Conservation (phyloP, 2,888 invertebrate genomes). For the Sericinus montela region DNA sequence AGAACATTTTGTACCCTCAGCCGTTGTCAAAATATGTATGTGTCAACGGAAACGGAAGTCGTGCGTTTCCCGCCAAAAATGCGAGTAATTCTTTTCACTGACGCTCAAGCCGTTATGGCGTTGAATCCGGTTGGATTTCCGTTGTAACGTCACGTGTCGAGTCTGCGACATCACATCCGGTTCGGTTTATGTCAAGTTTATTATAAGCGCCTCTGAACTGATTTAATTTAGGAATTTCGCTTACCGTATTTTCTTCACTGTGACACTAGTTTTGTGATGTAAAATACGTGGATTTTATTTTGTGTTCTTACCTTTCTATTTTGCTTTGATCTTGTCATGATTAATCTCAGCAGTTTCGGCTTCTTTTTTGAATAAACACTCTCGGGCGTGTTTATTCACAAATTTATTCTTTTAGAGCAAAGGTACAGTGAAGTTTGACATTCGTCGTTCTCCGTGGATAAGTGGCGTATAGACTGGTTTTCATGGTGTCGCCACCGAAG, state of each 20-base stretch:
- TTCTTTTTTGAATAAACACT: too few relatives aligned
- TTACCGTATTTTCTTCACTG: background rate
- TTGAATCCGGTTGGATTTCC: conserved; percentile 57
- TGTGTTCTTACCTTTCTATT: too few relatives aligned
- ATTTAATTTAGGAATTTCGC: conserved; percentile 6
- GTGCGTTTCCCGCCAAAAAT: conserved; percentile 66
- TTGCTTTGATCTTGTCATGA: too few relatives aligned
- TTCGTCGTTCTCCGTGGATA: too few relatives aligned
- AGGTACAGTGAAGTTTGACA: too few relatives aligned
- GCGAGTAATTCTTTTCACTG: conserved; percentile 63
- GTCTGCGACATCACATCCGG: conserved; percentile 12
- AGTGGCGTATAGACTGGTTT: too few relatives aligned
- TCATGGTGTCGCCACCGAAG: too few relatives aligned
- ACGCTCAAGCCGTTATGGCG: conserved; percentile 64
- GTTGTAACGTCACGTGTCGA: conserved; percentile 49
- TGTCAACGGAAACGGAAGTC: conserved; percentile 51
- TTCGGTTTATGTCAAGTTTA: conserved; percentile 12
- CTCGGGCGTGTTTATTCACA: too few relatives aligned
- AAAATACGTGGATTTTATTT: too few relatives aligned
- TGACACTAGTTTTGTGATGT: background rate
- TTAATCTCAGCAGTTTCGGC: too few relatives aligned
- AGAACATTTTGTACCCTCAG: too few relatives aligned
- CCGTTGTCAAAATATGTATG: conserved; percentile 5
- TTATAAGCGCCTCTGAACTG: conserved; percentile 4
- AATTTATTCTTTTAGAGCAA: too few relatives aligned